Evolutionary conservation across 2,888 invertebrate genomes (phyloP), one percentile per base, ranked within the genome.

Genomic region (Agrochola macilenta): DNA sequence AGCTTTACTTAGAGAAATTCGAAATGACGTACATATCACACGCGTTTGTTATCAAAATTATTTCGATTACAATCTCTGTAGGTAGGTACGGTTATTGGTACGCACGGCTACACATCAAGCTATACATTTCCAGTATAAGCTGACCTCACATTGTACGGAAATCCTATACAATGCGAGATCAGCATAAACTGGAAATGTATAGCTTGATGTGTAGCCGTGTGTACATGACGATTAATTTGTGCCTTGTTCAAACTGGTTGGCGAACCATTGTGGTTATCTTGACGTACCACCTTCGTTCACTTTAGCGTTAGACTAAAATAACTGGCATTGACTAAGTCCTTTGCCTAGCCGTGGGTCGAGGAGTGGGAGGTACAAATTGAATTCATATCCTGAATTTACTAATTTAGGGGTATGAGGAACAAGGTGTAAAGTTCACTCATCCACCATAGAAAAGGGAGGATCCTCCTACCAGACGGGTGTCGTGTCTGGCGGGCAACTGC

Each of bases 1-100:
- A 95, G 95, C 93, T 91, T 88, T 80, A 85, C 92, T 89, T 81
- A 84, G 92, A 91, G 93, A 93, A 93, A 93, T 93, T 91, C 81
- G 88, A 87, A 80, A 73, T 77, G 69, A 89, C 87, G 88, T 88
- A 74, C 58, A 76, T 89, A 88, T 82, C 71, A 79, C 74, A 74
- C 71, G 71, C 74, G 71, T 75, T 87, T 70, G 66, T 68, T 69
- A 69, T 78, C 74, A 76, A 70, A 68, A 49, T 75, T 65, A 78
- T 81, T 75, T 75, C 63, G 57, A 83, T 84, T 74, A 66, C 52
- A 58, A 80, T 83, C 74, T 80, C 20, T 58, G 54, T 20, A 17
- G 49, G 14, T 49, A 23, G 11, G 8, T 70, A 69, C 26, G 0
- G 60, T 23, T 20, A 46, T 39, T 72, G 49, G 49, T 43, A n/a